Evolutionary conservation across 2,888 invertebrate species (phyloP).

Genomic region (Himalopsyche japonica): DNA sequence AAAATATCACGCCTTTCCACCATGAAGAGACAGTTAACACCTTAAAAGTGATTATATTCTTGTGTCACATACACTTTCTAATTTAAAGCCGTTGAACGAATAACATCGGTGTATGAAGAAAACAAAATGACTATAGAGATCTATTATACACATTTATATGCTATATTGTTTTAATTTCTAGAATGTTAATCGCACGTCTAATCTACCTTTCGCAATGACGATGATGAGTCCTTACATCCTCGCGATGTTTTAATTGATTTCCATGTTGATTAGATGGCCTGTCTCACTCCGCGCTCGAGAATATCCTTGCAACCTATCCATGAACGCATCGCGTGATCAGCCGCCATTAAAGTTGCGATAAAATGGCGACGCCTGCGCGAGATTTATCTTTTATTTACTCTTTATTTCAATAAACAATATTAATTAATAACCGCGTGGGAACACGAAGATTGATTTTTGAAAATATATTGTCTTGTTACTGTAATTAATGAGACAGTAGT

Average conservation of each 20-base stretch:
- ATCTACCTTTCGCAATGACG: neutral
- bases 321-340: neutral
- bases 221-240: neutral
- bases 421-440: constrained; percentile 14
- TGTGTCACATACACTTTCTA: no score
- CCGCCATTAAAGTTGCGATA: neutral
- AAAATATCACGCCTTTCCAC: no score
- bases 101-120: no score
- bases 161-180: neutral
- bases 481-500: neutral
- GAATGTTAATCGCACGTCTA: neutral
- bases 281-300: neutral
- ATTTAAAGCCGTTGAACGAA: no score
- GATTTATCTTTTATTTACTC: constrained; percentile 1
- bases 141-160: no score
- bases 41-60: no score
- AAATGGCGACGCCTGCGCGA: neutral
- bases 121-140: no score
- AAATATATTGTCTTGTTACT: neutral
- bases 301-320: neutral
- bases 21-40: no score
- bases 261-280: neutral
- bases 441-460: neutral
- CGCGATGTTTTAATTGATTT: neutral
- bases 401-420: constrained; percentile 1